Evolutionary conservation across 1,140 invertebrate species (phyloP), one percentile per base, ranked within the genome.

Genomic region (Hypothenemus hampei): DNA sequence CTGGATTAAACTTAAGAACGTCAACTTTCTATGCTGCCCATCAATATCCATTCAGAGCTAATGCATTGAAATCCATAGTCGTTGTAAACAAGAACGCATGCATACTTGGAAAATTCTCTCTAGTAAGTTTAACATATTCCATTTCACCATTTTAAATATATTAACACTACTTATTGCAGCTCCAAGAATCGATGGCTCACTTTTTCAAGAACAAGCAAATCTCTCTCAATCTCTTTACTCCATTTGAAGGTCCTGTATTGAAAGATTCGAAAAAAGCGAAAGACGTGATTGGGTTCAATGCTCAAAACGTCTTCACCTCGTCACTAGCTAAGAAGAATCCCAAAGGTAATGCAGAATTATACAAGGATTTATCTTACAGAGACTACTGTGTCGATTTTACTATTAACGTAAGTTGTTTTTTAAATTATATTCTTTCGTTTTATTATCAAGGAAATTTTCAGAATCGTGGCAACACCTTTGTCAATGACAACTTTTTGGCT

Each of bases 1-100:
- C 63, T 1, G 65, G 60, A 6, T 13, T 52, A 3, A 67, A 62
- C 61, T 67, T n/a, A 60, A 57, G 76, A 61, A 68, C 75, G 24
- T 69, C 70, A 16, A 79, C 81, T 16, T 81, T 80, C 60, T 62
- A 73, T 15, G 70, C 79, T 58, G 80, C 77, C 3, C 63, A 78
- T 3, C 59, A 73, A 6, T 84, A 81, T 73, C 80, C 81, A 26
- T 84, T 80, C 73, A 75, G 82, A 66, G 68, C 77, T 3, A 76
- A 75, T 4, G 77, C 82, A 3, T 73, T 75, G 0, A 83, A 80
- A 59, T 73, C 73, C 19, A 78, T 84, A 8, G 64, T 85, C 57
- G 77, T 72, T 2, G 68, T 83, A 8, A 63, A 49, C 11, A 50
- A 61, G 13, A 36, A 59, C 24, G 56, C 60, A n/a, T 71, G 69